Evolutionary conservation across 1,140 invertebrate genomes (phyloP), one percentile per base, ranked within the genome.

Genomic region (Musca domestica): DNA sequence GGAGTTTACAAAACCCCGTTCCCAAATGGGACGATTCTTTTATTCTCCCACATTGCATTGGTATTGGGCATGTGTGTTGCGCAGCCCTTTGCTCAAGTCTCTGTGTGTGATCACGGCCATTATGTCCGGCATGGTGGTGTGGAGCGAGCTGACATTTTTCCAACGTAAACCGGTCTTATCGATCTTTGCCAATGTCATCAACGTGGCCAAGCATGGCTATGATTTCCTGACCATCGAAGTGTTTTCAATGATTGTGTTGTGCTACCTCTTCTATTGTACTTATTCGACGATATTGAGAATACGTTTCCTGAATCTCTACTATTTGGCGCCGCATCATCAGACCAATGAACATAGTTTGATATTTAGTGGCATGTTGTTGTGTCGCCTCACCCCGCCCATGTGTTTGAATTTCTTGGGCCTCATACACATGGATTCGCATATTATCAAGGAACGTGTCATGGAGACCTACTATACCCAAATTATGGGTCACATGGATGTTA

Each of bases 401-500:
- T 99, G 98, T 85, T 87, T 99, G 6, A 99, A 99, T 83, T 99
- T 99, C 78, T 86, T 99, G 14, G 95, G 96, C 46, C 84, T 99
- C 6, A 96, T 99, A 74, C 98, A 99, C 76, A 93, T 99, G 89
- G 98, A 99, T 82, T 97, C 94, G 22, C 96, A 99, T 76, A 90
- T 99, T 46, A 96, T 96, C 48, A 90, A 94, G 72, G 88, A 89
- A 61, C 73, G 76, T 3, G 76, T 81, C 17, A 78, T 82, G 74
- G 78, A 78, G 64, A 82, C 77, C 2, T 75, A 76, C 27, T 82
- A 81, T 64, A 82, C 80, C n/a, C 81, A 96, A 92, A 92, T 99
- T 70, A 99, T 99, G 97, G 98, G 98, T 20, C 97, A 99, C 78
- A 96, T 99, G 95, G 96, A 99, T 85, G 95, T 99, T 0, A 91